Evolutionary conservation across 2,888 invertebrate species (phyloP).

Genomic region (Philereme transversata): DNA sequence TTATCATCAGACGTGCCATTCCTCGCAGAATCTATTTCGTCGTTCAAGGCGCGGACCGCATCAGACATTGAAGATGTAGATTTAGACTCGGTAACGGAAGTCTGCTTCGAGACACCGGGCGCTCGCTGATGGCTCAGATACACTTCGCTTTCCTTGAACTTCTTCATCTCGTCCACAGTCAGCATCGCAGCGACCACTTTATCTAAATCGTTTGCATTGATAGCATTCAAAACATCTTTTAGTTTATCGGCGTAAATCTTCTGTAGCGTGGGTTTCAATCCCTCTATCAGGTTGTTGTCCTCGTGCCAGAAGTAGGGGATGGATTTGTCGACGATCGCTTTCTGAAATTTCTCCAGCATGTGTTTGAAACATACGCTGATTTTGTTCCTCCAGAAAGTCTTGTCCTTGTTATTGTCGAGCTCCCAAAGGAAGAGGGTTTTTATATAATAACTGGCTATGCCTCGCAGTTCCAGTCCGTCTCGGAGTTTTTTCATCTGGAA

Average conservation of each 20-base stretch:
- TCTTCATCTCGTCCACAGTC: slow-evolving; percentile 53
- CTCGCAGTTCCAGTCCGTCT: slow-evolving; percentile 67
- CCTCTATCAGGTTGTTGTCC: slow-evolving; percentile 62
- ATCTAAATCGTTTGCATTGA: slow-evolving; percentile 61
- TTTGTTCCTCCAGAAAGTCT: slow-evolving; percentile 65
- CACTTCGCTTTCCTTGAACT: slow-evolving; percentile 60
- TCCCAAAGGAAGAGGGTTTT: slow-evolving; percentile 82
- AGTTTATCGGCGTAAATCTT: slow-evolving; percentile 62
- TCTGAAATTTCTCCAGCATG: slow-evolving; percentile 64
- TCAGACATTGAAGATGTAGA: slow-evolving; percentile 18
- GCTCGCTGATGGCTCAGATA: slow-evolving; percentile 47
- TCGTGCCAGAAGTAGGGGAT: slow-evolving; percentile 72
- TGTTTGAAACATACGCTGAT: slow-evolving; percentile 56
- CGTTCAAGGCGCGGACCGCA: slow-evolving; percentile 44
- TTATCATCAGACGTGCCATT: slow-evolving; percentile 39
- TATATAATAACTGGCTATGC: slow-evolving; percentile 83
- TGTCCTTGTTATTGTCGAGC: slow-evolving; percentile 54
- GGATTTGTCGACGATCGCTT: slow-evolving; percentile 53
- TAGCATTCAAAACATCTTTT: slow-evolving; percentile 61
- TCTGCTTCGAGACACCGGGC: slow-evolving; percentile 27
- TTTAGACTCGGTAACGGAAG: slow-evolving; percentile 18
- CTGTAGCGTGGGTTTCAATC: slow-evolving; percentile 56
- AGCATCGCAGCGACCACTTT: slow-evolving; percentile 54
- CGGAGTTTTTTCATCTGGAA: slow-evolving; percentile 79
- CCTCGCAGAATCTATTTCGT: slow-evolving; percentile 45